These are phyloP conservation scores for Cichladusa arquata DNA, from an alignment of 2,113 vertebrate species.

Conservation along the genomic window DNA sequence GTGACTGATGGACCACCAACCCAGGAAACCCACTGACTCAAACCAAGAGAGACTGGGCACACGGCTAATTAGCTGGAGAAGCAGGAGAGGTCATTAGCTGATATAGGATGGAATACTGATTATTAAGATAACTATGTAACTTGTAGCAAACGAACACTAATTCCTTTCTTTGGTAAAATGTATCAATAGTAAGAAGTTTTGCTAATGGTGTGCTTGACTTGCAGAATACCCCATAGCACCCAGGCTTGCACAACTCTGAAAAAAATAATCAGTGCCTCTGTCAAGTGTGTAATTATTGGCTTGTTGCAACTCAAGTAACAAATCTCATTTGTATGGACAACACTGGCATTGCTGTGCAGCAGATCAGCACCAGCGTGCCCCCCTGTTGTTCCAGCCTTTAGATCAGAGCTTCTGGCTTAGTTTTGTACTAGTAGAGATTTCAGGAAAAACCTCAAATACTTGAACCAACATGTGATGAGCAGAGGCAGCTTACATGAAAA, in stretches of 20 bases:
- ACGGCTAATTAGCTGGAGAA: accelerated
- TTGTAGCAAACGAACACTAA: not conserved
- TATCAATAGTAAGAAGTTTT: not conserved
- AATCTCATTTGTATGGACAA: not conserved
- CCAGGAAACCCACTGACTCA: not conserved
- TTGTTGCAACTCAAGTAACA: not conserved
- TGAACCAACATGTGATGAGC: not conserved
- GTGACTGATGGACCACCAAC: not conserved
- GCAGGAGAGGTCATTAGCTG: not conserved
- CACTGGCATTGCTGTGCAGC: not conserved
- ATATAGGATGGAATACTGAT: not conserved
- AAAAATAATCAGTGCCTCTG: not conserved
- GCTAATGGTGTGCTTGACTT: not conserved
- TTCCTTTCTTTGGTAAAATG: not conserved
- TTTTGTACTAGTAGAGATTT: not conserved
- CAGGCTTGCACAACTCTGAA: not conserved
- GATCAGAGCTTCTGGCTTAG: not conserved
- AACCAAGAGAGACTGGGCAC: accelerated
- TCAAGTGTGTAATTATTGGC: not conserved
- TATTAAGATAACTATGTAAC: not conserved
- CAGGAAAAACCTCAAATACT: not conserved
- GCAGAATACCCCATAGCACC: not conserved
- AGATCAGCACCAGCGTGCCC: not conserved
- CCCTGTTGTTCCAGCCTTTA: not conserved
- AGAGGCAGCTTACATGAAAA: not conserved